Evolutionary conservation across 2,888 invertebrate species (phyloP).

Genomic region (Andrena minutula): DNA sequence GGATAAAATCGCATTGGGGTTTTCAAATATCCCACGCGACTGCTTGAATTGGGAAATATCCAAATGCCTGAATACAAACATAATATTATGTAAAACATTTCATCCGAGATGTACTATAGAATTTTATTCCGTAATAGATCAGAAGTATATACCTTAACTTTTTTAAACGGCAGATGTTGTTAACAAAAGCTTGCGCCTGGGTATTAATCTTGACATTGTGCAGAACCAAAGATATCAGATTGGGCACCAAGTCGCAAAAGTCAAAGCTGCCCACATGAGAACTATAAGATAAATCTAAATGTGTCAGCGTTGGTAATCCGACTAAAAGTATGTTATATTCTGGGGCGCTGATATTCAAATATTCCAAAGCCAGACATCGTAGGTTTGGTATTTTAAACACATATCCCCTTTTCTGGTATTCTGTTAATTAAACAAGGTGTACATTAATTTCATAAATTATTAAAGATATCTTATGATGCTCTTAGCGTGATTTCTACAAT

Average conservation of each 20-base stretch:
- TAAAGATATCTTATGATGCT: not conserved
- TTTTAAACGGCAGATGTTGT: constrained; percentile 84
- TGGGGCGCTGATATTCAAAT: constrained; percentile 86
- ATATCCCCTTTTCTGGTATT: constrained; percentile 85
- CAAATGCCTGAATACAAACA: constrained; percentile 87
- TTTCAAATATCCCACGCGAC: constrained; percentile 90
- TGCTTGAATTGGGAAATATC: constrained; percentile 93
- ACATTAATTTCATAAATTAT: not conserved
- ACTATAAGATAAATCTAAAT: constrained; percentile 91
- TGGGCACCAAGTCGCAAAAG: constrained; percentile 88
- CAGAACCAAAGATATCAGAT: constrained; percentile 91
- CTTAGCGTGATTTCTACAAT: not conserved
- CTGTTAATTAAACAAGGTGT: constrained; percentile 34
- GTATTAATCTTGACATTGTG: constrained; percentile 89
- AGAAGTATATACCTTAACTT: constrained; percentile 84
- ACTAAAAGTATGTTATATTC: constrained; percentile 87
- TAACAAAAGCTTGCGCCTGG: constrained; percentile 76
- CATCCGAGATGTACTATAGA: not conserved
- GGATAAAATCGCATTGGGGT: constrained; percentile 91
- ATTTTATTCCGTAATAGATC: constrained; percentile 11
- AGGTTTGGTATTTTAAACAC: constrained; percentile 88
- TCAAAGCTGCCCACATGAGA: constrained; percentile 88
- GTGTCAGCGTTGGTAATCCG: constrained; percentile 88
- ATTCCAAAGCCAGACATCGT: constrained; percentile 87
- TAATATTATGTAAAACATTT: constrained; percentile 5